phyloP scores from a whole-genome alignment of 2,797 vertebrate species.

The Nyctalus aviator region DNA sequence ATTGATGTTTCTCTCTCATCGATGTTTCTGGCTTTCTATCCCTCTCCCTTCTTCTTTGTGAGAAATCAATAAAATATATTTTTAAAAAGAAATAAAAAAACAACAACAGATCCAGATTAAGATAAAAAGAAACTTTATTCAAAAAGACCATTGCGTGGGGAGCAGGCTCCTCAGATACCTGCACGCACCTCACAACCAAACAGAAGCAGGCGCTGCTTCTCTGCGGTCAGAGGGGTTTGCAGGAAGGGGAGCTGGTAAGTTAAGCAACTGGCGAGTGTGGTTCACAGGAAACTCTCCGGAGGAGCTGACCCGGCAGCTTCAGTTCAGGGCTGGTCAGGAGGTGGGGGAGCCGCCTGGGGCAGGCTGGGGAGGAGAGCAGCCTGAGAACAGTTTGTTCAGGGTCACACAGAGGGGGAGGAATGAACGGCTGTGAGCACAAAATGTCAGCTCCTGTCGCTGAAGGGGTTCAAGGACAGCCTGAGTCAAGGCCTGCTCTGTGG shows the following conservation, averaged over 20 bases:
- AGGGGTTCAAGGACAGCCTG: neutral
- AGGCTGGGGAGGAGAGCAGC: neutral
- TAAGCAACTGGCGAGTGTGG: neutral
- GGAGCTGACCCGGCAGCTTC: neutral
- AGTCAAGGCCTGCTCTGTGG: neutral
- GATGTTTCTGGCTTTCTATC: too few relatives aligned
- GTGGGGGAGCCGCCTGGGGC: neutral
- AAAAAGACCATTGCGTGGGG: neutral
- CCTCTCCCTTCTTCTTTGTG: too few relatives aligned
- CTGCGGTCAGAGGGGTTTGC: neutral
- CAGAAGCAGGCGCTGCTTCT: neutral
- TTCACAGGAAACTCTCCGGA: neutral
- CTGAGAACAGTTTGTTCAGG: too few relatives aligned
- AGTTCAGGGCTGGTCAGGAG: neutral
- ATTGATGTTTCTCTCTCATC: too few relatives aligned
- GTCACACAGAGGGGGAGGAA: neutral
- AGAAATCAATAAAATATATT: too few relatives aligned
- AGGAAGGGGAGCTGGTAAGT: neutral
- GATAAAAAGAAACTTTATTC: neutral
- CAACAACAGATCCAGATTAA: neutral
- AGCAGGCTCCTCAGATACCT: neutral
- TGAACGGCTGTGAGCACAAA: fast-evolving
- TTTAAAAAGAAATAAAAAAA: too few relatives aligned
- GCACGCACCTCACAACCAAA: neutral
- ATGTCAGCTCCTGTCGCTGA: neutral